phyloP scores from a whole-genome alignment of 1,140 invertebrate species.

The Pantala flavescens region DNA sequence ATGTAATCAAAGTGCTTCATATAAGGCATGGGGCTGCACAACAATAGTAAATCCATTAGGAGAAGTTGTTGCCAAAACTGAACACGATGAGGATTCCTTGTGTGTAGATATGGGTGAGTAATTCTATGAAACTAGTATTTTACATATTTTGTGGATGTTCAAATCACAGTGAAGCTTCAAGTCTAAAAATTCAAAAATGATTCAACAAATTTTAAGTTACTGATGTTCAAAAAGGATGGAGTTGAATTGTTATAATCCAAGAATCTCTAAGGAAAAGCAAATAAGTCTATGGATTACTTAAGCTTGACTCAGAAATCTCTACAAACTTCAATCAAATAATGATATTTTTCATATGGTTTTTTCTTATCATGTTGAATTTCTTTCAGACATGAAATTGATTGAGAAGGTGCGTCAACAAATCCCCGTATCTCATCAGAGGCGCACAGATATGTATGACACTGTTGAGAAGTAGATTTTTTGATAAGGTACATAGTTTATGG shows the following conservation, averaged over 20 bases:
- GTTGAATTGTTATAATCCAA: too few relatives aligned
- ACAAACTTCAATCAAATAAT: too few relatives aligned
- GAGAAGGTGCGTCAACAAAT: constrained; percentile 70
- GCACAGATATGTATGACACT: constrained; percentile 70
- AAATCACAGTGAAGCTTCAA: too few relatives aligned
- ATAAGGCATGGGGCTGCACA: constrained; percentile 84
- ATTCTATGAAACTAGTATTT: not conserved
- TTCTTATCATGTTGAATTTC: not conserved
- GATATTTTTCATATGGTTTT: too few relatives aligned
- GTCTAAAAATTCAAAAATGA: too few relatives aligned
- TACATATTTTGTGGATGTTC: too few relatives aligned
- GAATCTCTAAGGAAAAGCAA: too few relatives aligned
- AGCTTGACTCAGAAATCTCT: too few relatives aligned
- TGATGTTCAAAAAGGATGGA: too few relatives aligned
- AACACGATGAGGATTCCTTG: constrained; percentile 58
- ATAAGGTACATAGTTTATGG: too few relatives aligned
- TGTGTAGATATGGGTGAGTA: constrained; percentile 59
- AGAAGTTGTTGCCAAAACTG: constrained; percentile 56
- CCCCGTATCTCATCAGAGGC: constrained; percentile 61
- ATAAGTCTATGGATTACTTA: too few relatives aligned
- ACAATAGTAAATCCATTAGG: constrained; percentile 82
- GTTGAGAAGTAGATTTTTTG: not conserved
- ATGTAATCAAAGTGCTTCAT: constrained; percentile 54
- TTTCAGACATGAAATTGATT: constrained; percentile 57
- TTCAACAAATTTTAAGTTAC: too few relatives aligned